Evolutionary conservation across 1,140 invertebrate genomes (phyloP).

Genomic region (Euura lappo): DNA sequence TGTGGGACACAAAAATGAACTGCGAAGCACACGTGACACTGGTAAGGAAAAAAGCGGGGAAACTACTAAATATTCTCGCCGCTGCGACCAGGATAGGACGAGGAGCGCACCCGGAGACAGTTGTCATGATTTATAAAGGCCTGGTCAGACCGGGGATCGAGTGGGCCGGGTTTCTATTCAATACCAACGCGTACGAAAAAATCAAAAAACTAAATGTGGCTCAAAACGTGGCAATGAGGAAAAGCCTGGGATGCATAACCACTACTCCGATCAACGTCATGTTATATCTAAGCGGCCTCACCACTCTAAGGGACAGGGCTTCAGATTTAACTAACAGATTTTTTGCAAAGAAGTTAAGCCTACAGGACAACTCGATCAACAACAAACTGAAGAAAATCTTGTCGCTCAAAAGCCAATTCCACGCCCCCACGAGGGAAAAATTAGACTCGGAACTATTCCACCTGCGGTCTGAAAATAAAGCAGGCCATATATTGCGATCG

Average conservation of each 20-base stretch:
- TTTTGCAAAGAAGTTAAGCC: too few relatives aligned
- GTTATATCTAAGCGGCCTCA: too few relatives aligned
- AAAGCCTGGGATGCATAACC: conserved; percentile 18
- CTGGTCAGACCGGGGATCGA: conserved; percentile 25
- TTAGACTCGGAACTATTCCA: too few relatives aligned
- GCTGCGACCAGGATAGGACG: conserved; percentile 21
- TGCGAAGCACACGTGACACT: conserved; percentile 23
- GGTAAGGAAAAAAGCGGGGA: too few relatives aligned
- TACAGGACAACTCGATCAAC: too few relatives aligned
- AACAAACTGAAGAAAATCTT: too few relatives aligned
- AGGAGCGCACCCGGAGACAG: conserved; percentile 24
- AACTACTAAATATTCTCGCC: conserved; percentile 21
- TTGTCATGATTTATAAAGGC: conserved; percentile 24
- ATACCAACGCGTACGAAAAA: neutral
- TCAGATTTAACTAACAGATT: too few relatives aligned
- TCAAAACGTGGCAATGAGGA: conserved; percentile 22
- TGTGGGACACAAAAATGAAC: conserved; percentile 20
- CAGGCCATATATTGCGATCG: too few relatives aligned
- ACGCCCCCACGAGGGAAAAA: too few relatives aligned
- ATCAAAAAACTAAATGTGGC: conserved; percentile 17
- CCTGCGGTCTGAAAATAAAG: too few relatives aligned
- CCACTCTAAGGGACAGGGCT: too few relatives aligned
- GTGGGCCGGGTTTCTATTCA: conserved; percentile 12
- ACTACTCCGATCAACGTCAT: conserved; percentile 24
- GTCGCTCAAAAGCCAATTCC: too few relatives aligned